A percentile compares a stretch with the other conserved stretches of the same genome.
Evolutionary conservation across 2,797 vertebrate genomes (phyloP).

Genomic region (Microctenopoma lineatum): DNA sequence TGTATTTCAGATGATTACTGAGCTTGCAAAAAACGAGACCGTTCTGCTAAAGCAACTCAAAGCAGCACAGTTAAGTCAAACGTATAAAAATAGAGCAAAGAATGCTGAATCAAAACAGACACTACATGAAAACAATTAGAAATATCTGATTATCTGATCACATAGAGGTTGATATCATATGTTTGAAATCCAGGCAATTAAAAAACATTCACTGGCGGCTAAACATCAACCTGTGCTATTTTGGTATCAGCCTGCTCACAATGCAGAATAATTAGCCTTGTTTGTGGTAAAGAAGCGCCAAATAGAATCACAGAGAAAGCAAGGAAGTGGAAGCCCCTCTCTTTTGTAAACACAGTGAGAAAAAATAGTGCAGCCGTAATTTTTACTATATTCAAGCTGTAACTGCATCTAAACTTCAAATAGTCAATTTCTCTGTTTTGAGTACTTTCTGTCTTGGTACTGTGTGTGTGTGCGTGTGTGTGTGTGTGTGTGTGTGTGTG

Average conservation of each 20-base stretch:
- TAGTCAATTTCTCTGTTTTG: constrained; percentile 21
- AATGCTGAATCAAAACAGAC: not conserved
- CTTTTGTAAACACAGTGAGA: constrained; percentile 22
- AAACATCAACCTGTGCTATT: constrained; percentile 13
- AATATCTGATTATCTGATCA: not conserved
- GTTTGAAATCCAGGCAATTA: not conserved
- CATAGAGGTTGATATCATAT: not conserved
- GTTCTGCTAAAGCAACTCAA: not conserved
- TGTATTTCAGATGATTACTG: constrained; percentile 31
- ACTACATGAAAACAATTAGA: not conserved
- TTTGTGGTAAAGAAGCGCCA: constrained; percentile 23
- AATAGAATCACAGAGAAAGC: constrained; percentile 31
- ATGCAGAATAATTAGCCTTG: constrained; percentile 17
- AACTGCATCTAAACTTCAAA: too few species aligned
- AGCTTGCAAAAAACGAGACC: constrained; percentile 12
- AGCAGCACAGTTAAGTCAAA: constrained; percentile 3
- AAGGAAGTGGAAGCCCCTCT: constrained; percentile 29
- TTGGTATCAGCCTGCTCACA: not conserved
- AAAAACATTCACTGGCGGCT: constrained; percentile 1
- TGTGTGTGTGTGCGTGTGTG: too few species aligned
- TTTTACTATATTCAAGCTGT: constrained; percentile 21
- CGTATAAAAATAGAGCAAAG: constrained; percentile 2
- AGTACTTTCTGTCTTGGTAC: constrained; percentile 8
- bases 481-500: not conserved
- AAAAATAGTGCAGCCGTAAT: constrained; percentile 20